Base-by-base conservation (phyloP, 1,140 invertebrate genomes). In the Phymorhynchus buccinoides region DNA sequence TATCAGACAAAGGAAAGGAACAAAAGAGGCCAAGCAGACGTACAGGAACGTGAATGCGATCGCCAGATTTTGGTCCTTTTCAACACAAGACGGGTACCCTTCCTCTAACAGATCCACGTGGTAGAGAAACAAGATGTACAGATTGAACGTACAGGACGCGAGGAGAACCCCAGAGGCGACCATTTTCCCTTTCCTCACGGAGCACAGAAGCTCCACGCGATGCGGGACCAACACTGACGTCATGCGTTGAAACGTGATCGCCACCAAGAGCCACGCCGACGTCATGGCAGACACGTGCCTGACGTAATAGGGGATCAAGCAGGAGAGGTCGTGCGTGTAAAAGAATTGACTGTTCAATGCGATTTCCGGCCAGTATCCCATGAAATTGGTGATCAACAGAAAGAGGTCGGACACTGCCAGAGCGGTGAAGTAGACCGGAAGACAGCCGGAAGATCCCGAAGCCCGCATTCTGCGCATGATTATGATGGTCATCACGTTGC, bases 391-490 rank as follows among this genome's bases (percentile, higher is more conserved):
- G 39, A 22, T 44, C 14, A 80, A 48, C 1, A 80, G 27, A 30
- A 80, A 56, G 30, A 62, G 44, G 30, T 80, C 79, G 12, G 79
- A 80, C 44, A 80, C 79, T 7, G 79, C 79, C n/a, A 80, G 44
- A 14, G 79, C 44, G 6, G 37, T 80, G 32, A 80, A 56, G 48
- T 80, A 80, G 27, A 35, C 32, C 1, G 48, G 35, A 44, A 80
- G 27, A 22, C 18, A 75, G 35, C 18, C 12, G 2, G 44, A 62
- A 27, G 79, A 80, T 27, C 35, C 9, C 22, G 14, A 14, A 48
- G n/a, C 37, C n/a, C 79, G 42, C 48, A 52, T 52, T 52, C 14
- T 37, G 7, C 79, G n/a, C 48, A 80, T 37, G n/a, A 80, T 35
- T 4, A 56, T 48, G 12, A 80, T 62, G 30, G 79, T 56, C 79